These are phyloP conservation scores for Zosterops borbonicus DNA, from an alignment of 2,113 vertebrate genomes.

Conservation along the genomic window DNA sequence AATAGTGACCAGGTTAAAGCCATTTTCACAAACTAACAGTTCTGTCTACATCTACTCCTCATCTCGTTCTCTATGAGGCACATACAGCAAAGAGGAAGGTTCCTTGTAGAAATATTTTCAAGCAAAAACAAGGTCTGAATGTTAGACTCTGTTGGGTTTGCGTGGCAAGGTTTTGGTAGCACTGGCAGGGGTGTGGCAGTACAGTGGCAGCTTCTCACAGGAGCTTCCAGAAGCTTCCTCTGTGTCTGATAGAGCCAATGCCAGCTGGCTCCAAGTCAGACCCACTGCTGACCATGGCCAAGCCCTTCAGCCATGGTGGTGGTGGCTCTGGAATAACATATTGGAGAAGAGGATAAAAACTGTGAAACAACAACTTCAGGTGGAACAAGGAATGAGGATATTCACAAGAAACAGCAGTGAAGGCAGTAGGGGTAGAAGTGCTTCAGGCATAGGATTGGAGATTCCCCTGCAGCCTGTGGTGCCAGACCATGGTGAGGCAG, in stretches of 20 bases:
- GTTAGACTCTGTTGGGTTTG: neutral
- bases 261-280: neutral
- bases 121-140: neutral
- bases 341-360: neutral
- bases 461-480: neutral
- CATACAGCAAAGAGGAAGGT: neutral
- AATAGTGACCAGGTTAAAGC: neutral
- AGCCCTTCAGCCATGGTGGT: neutral
- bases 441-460: neutral
- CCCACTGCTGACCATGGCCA: accelerated
- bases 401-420: neutral
- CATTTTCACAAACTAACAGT: neutral
- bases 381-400: neutral
- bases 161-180: neutral
- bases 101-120: neutral
- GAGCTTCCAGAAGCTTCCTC: neutral
- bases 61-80: neutral
- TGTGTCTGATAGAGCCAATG: neutral
- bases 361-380: neutral
- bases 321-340: neutral
- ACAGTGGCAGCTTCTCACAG: neutral
- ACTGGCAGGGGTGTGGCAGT: no score
- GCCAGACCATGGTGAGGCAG: neutral
- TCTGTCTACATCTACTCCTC: neutral
- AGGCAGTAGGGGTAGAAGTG: neutral